Evolutionary conservation across 2,888 invertebrate genomes (phyloP).

Genomic region (Cynaeus angustus): DNA sequence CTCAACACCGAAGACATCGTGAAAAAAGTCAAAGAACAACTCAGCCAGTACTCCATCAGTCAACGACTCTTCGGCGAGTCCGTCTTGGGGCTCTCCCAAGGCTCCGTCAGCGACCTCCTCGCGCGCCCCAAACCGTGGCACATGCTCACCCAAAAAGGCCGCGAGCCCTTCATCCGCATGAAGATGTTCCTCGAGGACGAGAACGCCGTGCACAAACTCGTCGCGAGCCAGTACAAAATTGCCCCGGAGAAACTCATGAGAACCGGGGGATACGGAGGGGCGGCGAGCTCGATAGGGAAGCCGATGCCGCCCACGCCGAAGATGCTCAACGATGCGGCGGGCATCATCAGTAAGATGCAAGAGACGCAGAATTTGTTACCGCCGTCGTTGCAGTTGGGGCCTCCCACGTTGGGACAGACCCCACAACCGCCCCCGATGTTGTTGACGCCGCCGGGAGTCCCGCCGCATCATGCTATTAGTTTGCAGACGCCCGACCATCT

Average conservation of each 20-base stretch:
- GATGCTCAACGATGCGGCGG: constrained; percentile 83
- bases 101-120: constrained; percentile 96
- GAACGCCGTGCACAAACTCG: constrained; percentile 94
- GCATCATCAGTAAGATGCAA: constrained; percentile 80
- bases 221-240: constrained; percentile 98
- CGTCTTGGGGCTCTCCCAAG: constrained; percentile 96
- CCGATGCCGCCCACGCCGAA: constrained; percentile 87
- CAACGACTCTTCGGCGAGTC: constrained; percentile 98
- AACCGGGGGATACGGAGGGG: constrained; percentile 93
- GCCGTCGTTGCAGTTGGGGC: constrained; percentile 72
- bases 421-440: constrained; percentile 72
- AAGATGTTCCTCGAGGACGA: constrained; percentile 98
- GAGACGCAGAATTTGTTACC: constrained; percentile 78
- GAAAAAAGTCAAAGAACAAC: constrained; percentile 94
- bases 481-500: constrained; percentile 78
- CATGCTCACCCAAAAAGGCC: constrained; percentile 97
- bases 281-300: constrained; percentile 73
- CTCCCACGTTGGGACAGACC: constrained; percentile 73
- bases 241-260: constrained; percentile 98
- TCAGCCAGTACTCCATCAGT: constrained; percentile 97
- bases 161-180: constrained; percentile 98
- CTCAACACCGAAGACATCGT: constrained; percentile 99
- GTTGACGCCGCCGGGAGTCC: constrained; percentile 84
- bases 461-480: constrained; percentile 83
- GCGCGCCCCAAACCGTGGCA: constrained; percentile 99